Base-by-base conservation (phyloP, 2,888 invertebrate genomes). In the Linyphia triangularis region DNA sequence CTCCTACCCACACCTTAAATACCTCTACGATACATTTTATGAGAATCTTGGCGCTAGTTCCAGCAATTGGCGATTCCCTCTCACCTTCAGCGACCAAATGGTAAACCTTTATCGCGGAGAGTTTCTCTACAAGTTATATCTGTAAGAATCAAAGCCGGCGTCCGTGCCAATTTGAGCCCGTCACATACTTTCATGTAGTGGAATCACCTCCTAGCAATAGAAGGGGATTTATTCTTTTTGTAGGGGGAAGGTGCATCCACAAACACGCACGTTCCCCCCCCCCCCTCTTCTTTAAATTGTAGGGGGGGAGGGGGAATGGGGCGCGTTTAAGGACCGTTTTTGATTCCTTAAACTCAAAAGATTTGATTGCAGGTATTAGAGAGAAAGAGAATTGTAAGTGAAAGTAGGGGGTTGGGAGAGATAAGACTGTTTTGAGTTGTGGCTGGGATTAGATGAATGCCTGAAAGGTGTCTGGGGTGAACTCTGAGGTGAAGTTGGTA, bases 91-190 rank as follows among this genome's bases (percentile, higher is more conserved):
- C 10, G 26, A n/a, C 40, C 37, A 28, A 26, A 9, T 24, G 73
- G 86, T 75, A 86, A 88, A 73, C 86, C 86, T 69, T 88, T 88
- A 88, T 88, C 86, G 61, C 13, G 16, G 19, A 28, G 28, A 73
- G 73, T 65, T 69, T 37, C 79, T 65, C 75, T 69, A 81, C 81
- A 69, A 81, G 81, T 81, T 88, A 88, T 88, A 88, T 88, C 86
- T 81, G 57, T 24, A 67, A 85, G 69, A 77, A 85, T 85, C 85
- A 79, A 43, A 43, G 78, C 78, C 63, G 30, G 85, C 51, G 59
- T 59, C 75, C 75, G 84, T 85, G 75, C 86, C 81, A 88, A 88
- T 88, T 88, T 88, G 86, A 88, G 81, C 67, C 86, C 59, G 67
- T 72, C 86, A 59, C 86, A 85, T 85, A 77, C 84, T 85, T 67